Conservation (phyloP, 2,113 vertebrate species). For the Malurus elegans region DNA sequence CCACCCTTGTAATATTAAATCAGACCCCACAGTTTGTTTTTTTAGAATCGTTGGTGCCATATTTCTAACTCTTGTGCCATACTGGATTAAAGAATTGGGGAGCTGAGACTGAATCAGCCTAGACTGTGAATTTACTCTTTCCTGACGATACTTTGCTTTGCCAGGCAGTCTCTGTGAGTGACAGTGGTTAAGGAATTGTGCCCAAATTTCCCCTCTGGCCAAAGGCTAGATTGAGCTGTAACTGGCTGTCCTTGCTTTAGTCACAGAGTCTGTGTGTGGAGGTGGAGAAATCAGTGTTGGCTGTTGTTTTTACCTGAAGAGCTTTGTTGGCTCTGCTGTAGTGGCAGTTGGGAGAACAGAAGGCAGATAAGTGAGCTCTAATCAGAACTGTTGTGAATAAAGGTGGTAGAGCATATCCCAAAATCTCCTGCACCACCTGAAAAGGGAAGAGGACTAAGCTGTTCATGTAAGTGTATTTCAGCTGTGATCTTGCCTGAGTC, state of each 20-base stretch:
- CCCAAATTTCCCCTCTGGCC: not conserved
- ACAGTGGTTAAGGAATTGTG: not conserved
- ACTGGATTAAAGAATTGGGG: not conserved
- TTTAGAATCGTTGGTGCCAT: fast-evolving
- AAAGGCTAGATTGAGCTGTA: fast-evolving
- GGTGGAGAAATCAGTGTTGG: fast-evolving
- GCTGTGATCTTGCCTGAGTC: not conserved
- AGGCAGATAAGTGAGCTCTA: not conserved
- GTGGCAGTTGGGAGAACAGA: not conserved
- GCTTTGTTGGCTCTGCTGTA: not conserved
- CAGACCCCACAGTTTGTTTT: not conserved
- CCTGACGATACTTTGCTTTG: not conserved
- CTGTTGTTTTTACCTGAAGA: not conserved
- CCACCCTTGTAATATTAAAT: not conserved
- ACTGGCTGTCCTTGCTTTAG: not conserved
- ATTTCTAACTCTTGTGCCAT: not conserved
- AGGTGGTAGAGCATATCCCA: not conserved
- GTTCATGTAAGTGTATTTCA: not conserved
- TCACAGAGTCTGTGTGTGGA: not conserved
- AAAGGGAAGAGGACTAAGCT: not conserved
- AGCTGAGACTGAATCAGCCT: not conserved
- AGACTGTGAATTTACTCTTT: not conserved
- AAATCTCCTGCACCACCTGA: not conserved
- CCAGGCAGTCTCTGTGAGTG: not conserved
- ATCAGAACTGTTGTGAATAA: not conserved